Base-by-base conservation (phyloP, 2,113 vertebrate genomes). In the Eptatretus burgeri region DNA sequence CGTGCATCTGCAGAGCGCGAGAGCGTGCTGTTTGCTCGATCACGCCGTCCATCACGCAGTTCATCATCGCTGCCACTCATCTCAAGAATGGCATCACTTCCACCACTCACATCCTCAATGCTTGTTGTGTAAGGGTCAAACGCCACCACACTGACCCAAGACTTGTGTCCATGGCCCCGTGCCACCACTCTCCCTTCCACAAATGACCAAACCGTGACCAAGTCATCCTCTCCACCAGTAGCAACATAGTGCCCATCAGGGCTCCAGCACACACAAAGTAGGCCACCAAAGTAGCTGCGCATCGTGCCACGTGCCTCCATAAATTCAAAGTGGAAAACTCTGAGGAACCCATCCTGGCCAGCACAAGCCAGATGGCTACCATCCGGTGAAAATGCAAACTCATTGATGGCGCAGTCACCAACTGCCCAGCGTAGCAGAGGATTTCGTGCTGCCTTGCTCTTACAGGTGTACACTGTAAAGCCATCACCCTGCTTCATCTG, bases 261-360 rank as follows among this genome's bases (percentile, higher is more conserved):
- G 74, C 89, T 95, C 91, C 91, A 98, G 77, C 89, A 98, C 66
- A 85, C 84, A n/a, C 91, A 98, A 2, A 95, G 80, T 67, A 98
- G 76, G 66, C 89, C 91, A 63, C 89, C 91, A 56, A 98, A 98
- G 78, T 98, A 98, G 76, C 88, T 95, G 76, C 89, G 91, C 91
- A 98, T 95, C 16, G 85, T 85, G 65, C 91, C 91, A 2, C 94
- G 86, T 69, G 93, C 77, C 73, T 95, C 91, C 64, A 89, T 87
- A 0, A 85, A 84, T 64, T 98, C 91, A 27, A 98, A 98, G 75
- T 77, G 83, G 71, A 98, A 94, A 51, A 98, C 89, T 0, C 87
- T 82, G 71, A 98, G 79, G 71, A 93, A 95, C 66, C 89, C 91
- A 51, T 95, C 89, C 76, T 95, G 89, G 75, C 89, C 91, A 63